Evolutionary conservation across 2,888 invertebrate genomes (phyloP), one percentile per base, ranked within the genome.

Genomic region (Torymus aiolomorphi): DNA sequence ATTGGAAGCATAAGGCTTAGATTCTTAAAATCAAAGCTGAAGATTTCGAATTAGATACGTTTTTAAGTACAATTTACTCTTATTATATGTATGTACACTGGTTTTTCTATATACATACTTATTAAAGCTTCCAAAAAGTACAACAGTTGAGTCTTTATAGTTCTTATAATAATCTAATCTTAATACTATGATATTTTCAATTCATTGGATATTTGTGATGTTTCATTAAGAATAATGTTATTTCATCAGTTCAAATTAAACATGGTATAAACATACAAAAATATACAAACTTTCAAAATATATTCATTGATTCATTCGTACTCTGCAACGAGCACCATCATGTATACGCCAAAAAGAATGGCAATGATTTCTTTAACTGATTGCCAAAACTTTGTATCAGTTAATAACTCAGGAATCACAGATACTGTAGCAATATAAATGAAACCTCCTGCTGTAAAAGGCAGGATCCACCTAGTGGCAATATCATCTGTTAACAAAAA

Each of bases 391-490:
- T 95, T 96, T 52, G 94, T 93, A 87, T 98, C 97, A 89, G 97
- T 96, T 84, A 99, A 92, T 66, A 99, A 92, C 91, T 99, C 99
- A 11, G 99, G 99, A 88, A 99, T 96, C 24, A 99, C 98, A 82
- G 98, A 98, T 0, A 99, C 99, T 18, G 99, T 97, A 20, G 99
- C 99, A 86, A 99, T 99, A 90, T 99, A 99, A 90, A 99, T 99
- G 89, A 99, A 99, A n/a, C 99, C 98, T 83, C 97, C 98, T 62
- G 98, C 98, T 31, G 98, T 99, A 86, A 99, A 99, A 14, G 99
- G 99, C 77, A 99, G 92, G 74, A 99, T 96, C 94, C 98, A 97
- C 8, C 95, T 93, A 12, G 96, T 94, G 1, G 96, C 95, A 81
- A 95, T 91, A 71, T 92, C 92, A 78, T 94, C 94, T 88, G 92